These are phyloP conservation scores for Odontocerum albicorne DNA, from an alignment of 2,888 invertebrate species.

Conservation along the genomic window DNA sequence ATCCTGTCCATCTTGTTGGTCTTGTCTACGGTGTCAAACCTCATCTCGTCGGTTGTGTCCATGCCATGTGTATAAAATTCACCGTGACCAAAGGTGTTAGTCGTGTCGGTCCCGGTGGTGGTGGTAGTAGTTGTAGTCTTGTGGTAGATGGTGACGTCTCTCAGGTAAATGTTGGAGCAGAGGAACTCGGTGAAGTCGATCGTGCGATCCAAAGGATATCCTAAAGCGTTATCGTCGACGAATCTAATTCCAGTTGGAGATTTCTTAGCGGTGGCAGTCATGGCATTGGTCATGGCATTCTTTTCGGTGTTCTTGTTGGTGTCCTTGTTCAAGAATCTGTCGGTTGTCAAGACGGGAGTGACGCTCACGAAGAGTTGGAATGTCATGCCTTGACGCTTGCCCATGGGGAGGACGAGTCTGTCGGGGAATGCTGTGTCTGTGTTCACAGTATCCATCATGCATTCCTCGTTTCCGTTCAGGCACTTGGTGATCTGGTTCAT, in stretches of 20 bases:
- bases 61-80: neutral
- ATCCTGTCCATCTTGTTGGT: neutral
- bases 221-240: conserved; percentile 63
- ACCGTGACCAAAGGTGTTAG: neutral
- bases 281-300: no score
- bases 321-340: neutral
- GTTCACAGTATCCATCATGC: conserved; percentile 43
- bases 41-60: neutral
- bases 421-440: conserved; percentile 62
- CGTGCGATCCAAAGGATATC: conserved; percentile 75
- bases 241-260: neutral
- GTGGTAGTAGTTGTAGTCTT: conserved; percentile 39
- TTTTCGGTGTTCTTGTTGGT: neutral
- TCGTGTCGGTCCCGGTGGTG: neutral
- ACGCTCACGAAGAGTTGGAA: conserved; percentile 67
- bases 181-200: conserved; percentile 61
- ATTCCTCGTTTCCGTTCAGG: conserved; percentile 47
- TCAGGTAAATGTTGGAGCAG: conserved; percentile 67
- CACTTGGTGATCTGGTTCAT: conserved; percentile 47
- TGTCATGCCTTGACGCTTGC: conserved; percentile 63
- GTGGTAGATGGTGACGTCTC: conserved; percentile 66
- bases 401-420: conserved; percentile 71
- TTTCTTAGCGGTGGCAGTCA: no score
- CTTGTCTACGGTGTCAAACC: neutral
- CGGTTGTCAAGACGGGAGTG: conserved; percentile 44